Percentiles rank a stretch among this genome's conserved stretches.
phyloP scores from a whole-genome alignment of 2,113 vertebrate species.

The Acrocephalus kingi region DNA sequence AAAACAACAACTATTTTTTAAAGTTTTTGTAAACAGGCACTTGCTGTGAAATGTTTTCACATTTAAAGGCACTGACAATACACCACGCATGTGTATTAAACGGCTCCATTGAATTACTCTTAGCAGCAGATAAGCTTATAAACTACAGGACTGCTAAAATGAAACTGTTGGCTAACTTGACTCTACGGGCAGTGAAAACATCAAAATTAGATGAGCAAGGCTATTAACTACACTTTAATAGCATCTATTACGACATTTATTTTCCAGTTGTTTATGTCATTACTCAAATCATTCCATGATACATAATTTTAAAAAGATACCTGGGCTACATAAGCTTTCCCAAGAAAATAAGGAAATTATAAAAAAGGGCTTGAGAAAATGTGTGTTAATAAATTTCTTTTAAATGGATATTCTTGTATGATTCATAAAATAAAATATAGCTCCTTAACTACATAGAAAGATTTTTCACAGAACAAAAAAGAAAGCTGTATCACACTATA shows the following conservation, averaged over 20 bases:
- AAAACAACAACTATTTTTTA: neutral
- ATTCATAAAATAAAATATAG: neutral
- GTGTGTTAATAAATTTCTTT: slow-evolving; percentile 8
- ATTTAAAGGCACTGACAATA: neutral
- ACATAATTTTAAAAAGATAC: neutral
- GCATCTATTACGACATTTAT: neutral
- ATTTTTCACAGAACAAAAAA: neutral
- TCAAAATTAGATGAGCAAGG: slow-evolving; percentile 3
- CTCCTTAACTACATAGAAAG: neutral
- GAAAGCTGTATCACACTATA: neutral
- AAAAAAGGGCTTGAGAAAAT: slow-evolving; percentile 30
- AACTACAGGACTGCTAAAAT: neutral
- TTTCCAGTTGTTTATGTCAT: slow-evolving; percentile 19
- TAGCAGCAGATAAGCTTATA: neutral
- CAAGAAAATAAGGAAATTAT: neutral
- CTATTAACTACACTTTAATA: slow-evolving; percentile 38
- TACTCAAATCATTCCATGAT: neutral
- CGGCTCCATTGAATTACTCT: neutral
- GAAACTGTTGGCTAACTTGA: neutral
- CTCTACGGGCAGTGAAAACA: slow-evolving; percentile 23
- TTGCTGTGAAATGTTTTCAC: neutral
- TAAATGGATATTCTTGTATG: neutral
- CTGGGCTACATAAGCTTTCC: neutral
- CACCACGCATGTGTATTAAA: neutral
- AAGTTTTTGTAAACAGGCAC: neutral